Base-by-base conservation (phyloP, 2,888 invertebrate genomes). In the Drosophila mimica region DNA sequence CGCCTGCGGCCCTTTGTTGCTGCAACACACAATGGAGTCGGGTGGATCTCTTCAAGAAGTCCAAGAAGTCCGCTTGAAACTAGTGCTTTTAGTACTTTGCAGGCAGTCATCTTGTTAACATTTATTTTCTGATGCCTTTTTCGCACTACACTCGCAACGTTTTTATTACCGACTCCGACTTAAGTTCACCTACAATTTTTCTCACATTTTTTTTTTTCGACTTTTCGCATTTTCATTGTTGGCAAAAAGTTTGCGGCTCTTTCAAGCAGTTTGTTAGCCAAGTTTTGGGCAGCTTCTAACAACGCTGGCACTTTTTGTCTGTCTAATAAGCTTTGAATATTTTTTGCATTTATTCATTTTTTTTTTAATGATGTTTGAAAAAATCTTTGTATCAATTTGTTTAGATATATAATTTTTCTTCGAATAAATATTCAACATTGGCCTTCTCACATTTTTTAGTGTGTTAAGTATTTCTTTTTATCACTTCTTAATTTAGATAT, bases 81-180 rank as follows among this genome's bases (percentile, higher is more conserved):
- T 31, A 51, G 31, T 28, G 62, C 57, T 65, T 52, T 40, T 31
- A 43, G 40, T 54, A 52, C 49, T 69, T 75, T 54, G 43, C 72
- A 70, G 52, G n/a, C 56, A 65, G 81, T 83, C 67, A 76, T 75
- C 87, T 87, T 87, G 89, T 87, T 87, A 87, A 87, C 90, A 87
- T 89, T 90, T 90, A 82, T 85, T 89, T 82, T 74, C 81, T 66
- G 57, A 43, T 67, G 53, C 71, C 79, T 68, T 61, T 73, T 68
- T 75, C 33, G 54, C 65, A 63, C 76, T 59, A 66, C 36, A 36
- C 61, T 25, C 31, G 40, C 74, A 63, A 74, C 73, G 65, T 70
- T 82, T 74, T 80, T 76, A 71, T 68, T 82, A 66, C 67, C 54
- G 83, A 72, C 65, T 76, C 70, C 69, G 75, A 88, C 59, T 83